Evolutionary conservation across 2,797 vertebrate species (phyloP), one percentile per base, ranked within the genome.

Genomic region (Gymnopithys bicolor): DNA sequence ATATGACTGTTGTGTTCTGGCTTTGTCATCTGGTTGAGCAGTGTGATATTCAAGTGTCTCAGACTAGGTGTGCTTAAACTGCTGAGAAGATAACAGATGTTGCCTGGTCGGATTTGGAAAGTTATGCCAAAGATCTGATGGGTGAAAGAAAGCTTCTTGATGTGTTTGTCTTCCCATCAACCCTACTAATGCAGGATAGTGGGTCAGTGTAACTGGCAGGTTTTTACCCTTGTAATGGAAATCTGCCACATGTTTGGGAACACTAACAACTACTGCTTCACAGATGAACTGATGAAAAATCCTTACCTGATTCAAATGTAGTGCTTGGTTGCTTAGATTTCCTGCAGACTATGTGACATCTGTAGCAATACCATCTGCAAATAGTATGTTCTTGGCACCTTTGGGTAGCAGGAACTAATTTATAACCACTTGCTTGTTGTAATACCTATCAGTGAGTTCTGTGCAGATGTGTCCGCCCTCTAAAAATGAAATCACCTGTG

Each of bases 221-320:
- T 62, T 93, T 77, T 76, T 87, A n/a, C 45, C 27, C 30, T 74
- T 35, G 83, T 89, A 87, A 69, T 93, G 84, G 55, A 83, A 39
- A 48, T 93, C 59, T 81, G 56, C 28, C 70, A 33, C 0, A 0
- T 1, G 1, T 77, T 66, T 87, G 55, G 33, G 62, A 70, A 24
- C 25, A 5, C 53, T 12, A 32, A 46, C 41, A 87, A 69, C 69
- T 71, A 33, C 60, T 68, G 1, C 62, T 78, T 93, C 27, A 27
- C 13, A 45, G 33, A 41, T 60, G 25, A 77, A 64, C 1, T 39
- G 43, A 23, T 87, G 37, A 59, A 53, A 80, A 62, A 14, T 49
- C 62, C 39, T 45, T 58, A 70, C 19, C 27, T 58, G 41, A 48
- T 74, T 58, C 4, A 58, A 28, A 35, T 81, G 25, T 73, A 67